Conservation (phyloP, 2,888 invertebrate species). For the Phalangium opilio region DNA sequence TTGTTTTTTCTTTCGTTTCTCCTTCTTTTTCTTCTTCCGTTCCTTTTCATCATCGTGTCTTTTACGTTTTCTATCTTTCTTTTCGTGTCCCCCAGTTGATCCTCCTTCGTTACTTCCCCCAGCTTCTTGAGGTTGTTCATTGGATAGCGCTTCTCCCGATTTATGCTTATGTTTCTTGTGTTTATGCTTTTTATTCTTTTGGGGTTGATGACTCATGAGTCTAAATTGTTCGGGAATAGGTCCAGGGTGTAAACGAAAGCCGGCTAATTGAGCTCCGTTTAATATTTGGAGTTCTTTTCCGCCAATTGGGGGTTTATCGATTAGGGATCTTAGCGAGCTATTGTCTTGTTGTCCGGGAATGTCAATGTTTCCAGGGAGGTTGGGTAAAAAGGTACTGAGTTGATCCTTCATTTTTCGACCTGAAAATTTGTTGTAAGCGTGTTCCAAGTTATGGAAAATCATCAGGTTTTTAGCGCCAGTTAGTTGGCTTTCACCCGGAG, state of each 20-base stretch:
- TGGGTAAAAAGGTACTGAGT: conserved; percentile 83
- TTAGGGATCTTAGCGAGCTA: conserved; percentile 36
- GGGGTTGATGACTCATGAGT: conserved; percentile 75
- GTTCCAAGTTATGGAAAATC: conserved; percentile 89
- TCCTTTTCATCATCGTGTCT: conserved; percentile 86
- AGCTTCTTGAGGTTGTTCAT: conserved; percentile 18
- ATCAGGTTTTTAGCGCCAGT: conserved; percentile 95
- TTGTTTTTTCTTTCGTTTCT: conserved; percentile 76
- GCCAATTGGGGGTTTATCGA: conserved; percentile 78
- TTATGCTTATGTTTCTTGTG: conserved; percentile 68
- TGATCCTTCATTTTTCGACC: conserved; percentile 52
- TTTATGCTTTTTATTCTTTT: conserved; percentile 74
- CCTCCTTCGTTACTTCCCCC: conserved; percentile 16
- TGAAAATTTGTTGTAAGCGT: conserved; percentile 85
- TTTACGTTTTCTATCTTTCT: conserved; percentile 89
- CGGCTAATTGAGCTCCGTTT: conserved; percentile 72
- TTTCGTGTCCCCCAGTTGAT: conserved; percentile 42
- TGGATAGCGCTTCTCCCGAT: conserved; percentile 23
- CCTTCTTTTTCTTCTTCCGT: conserved; percentile 82
- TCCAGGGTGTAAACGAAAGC: conserved; percentile 87
- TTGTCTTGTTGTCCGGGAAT: conserved; percentile 58
- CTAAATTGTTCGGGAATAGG: conserved; percentile 92
- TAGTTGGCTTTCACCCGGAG: conserved; percentile 49
- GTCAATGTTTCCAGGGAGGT: conserved; percentile 86
- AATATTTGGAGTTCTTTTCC: conserved; percentile 77